Conservation (phyloP, 2,113 vertebrate species). For the human (Homo sapiens) region GRCh38 chr22:29322501-29323000, state of each 20-base stretch:
- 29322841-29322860: accelerated
- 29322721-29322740: background rate
- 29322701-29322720: background rate
- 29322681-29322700: background rate
- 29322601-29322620: background rate
- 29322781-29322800: background rate
- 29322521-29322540: background rate
- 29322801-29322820: background rate
- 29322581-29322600: background rate
- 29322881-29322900: background rate
- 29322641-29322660: background rate
- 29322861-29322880: background rate
- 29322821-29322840: background rate
- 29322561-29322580: background rate
- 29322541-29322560: background rate
- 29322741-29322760: background rate
- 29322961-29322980: background rate
- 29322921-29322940: background rate
- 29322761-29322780: background rate
- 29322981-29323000: background rate
- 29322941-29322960: conserved; percentile 10
- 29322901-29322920: background rate
- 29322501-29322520: background rate
- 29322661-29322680: background rate
- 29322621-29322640: background rate